Base-by-base conservation (phyloP, 2,797 vertebrate genomes). In the Limosa lapponica region DNA sequence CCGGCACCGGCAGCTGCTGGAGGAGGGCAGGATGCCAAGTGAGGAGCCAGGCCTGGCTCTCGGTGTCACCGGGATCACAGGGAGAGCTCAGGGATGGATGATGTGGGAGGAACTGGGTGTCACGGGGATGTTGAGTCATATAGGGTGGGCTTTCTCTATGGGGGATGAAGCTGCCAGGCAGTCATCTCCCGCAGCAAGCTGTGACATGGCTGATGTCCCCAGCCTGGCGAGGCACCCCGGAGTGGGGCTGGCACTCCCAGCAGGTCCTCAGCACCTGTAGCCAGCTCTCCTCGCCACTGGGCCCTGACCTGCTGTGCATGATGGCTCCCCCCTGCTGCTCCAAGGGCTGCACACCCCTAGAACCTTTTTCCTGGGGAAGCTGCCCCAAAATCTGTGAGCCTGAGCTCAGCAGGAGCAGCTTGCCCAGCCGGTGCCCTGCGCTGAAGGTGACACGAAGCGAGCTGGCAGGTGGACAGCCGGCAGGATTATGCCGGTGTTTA, bases 71-170 rank as follows among this genome's bases (percentile, higher is more conserved):
- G 69, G 85, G 95, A 90, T 94, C 94, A 88, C 80, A 4, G 86
- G 61, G 65, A 82, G 89, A 84, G 84, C 94, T 82, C 91, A 6
- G 93, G 93, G 91, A 80, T 3, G 25, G 89, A 84, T 87, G 94
- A 86, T 94, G 95, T 90, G 82, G 95, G 94, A 96, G 94, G 94
- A 96, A 91, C 90, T 71, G 87, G 93, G 87, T 91, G 94, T 95
- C 96, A 95, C 93, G 66, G 96, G 94, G 93, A 94, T 96, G 95
- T 95, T 95, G 96, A 96, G 94, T 96, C 96, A 95, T 95, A 71
- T 74, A 85, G 93, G 96, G 94, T 96, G 93, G 95, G 95, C 82
- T 95, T 85, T 94, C 82, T 67, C 52, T 55, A 41, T 7, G 54
- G 82, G 93, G 93, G 85, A 81, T 11, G 88, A 61, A 61, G 86